These are phyloP conservation scores for Xyliphius kryptos DNA, from an alignment of 2,113 vertebrate genomes.

Conservation along the genomic window DNA sequence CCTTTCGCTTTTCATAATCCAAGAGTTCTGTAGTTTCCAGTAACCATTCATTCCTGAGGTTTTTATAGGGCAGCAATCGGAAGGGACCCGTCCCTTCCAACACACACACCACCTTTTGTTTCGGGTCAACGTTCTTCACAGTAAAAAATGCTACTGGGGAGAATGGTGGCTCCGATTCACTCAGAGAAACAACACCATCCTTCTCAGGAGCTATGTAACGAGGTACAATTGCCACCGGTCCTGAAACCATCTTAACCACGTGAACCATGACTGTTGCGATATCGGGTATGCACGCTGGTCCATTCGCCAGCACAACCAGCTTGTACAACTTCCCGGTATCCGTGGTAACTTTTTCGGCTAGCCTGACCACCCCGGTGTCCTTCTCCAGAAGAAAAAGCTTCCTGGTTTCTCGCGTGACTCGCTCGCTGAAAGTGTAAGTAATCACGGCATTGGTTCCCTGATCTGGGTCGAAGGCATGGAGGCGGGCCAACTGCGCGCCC, in stretches of 20 bases:
- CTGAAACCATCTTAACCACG: slow-evolving; percentile 74
- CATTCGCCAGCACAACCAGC: slow-evolving; percentile 80
- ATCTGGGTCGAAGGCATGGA: slow-evolving; percentile 82
- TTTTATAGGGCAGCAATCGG: slow-evolving; percentile 78
- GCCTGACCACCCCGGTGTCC: slow-evolving; percentile 73
- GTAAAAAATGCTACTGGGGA: slow-evolving; percentile 94
- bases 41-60: slow-evolving; percentile 82
- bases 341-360: slow-evolving; percentile 72
- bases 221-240: slow-evolving; percentile 77
- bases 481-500: slow-evolving; percentile 68
- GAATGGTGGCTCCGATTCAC: slow-evolving; percentile 81
- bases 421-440: slow-evolving; percentile 87
- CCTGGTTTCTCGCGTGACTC: slow-evolving; percentile 75
- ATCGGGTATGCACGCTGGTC: slow-evolving; percentile 89
- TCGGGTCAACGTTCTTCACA: slow-evolving; percentile 77
- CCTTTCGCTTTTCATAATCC: slow-evolving; percentile 81
- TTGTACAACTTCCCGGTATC: slow-evolving; percentile 71
- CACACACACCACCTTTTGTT: slow-evolving; percentile 74
- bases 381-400: slow-evolving; percentile 79
- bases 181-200: slow-evolving; percentile 81
- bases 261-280: slow-evolving; percentile 76
- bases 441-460: slow-evolving; percentile 84
- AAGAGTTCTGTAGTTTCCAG: slow-evolving; percentile 83
- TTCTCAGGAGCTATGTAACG: slow-evolving; percentile 87
- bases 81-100: slow-evolving; percentile 86